Percentiles rank a stretch among this genome's conserved stretches.
These are phyloP conservation scores for Grammomys dolichurus DNA, from an alignment of 2,113 vertebrate species.

Conservation along the genomic window DNA sequence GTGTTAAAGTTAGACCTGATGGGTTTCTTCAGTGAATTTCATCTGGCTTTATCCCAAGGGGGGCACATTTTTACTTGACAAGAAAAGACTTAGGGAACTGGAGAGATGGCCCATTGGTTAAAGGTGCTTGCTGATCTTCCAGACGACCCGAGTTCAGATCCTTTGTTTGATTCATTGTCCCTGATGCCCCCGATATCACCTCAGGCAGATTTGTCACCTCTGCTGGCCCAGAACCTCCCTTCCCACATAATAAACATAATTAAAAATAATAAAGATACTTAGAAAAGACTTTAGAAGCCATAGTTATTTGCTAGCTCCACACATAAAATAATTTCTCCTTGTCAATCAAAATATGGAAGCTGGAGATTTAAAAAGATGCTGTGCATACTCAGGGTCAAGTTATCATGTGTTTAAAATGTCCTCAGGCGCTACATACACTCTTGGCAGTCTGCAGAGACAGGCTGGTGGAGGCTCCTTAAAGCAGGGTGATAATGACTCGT, in stretches of 20 bases:
- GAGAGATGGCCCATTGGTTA: no score
- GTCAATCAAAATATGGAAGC: slow-evolving; percentile 31
- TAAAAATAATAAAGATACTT: neutral
- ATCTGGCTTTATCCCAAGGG: neutral
- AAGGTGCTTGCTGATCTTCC: neutral
- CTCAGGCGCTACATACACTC: neutral
- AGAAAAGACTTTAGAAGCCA: neutral
- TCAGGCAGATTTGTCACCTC: neutral
- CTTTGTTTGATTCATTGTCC: neutral
- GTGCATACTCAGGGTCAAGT: neutral
- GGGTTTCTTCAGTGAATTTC: slow-evolving; percentile 40
- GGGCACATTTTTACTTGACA: slow-evolving; percentile 9
- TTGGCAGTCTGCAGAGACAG: neutral
- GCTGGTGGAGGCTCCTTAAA: neutral
- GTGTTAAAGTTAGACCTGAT: neutral
- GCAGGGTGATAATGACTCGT: neutral
- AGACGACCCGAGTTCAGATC: neutral
- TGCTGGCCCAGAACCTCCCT: neutral
- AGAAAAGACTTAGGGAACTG: neutral
- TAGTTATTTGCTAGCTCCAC: neutral
- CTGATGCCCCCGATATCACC: neutral
- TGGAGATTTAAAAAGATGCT: neutral
- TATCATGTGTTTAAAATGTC: neutral
- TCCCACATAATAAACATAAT: neutral
- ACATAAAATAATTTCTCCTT: slow-evolving; percentile 26